phyloP scores from a whole-genome alignment of 2,113 vertebrate species.

The Nematolebias whitei region DNA sequence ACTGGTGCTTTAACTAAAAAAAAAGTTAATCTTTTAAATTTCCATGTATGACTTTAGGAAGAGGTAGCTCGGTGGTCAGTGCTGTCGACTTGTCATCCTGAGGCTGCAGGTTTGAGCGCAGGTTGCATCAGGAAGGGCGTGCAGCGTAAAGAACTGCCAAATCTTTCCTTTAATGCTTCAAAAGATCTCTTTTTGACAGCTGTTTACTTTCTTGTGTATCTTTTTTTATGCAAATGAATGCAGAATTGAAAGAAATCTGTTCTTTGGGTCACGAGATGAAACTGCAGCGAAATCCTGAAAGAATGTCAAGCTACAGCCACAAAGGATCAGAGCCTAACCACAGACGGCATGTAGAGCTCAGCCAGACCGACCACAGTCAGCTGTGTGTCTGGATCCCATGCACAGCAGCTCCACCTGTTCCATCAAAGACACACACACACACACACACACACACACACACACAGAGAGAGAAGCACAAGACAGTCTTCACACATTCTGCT shows the following conservation, averaged over 20 bases:
- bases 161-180: too few relatives aligned
- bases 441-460: too few relatives aligned
- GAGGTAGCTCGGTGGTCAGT: too few relatives aligned
- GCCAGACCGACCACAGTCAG: slow-evolving; percentile 56
- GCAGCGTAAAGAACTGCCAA: too few relatives aligned
- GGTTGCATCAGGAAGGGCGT: too few relatives aligned
- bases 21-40: too few relatives aligned
- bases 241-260: neutral
- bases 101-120: too few relatives aligned
- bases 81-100: too few relatives aligned
- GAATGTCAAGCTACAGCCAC: slow-evolving; percentile 30
- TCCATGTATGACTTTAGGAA: too few relatives aligned
- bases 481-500: slow-evolving; percentile 26
- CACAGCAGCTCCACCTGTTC: slow-evolving; percentile 49
- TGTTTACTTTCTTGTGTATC: too few relatives aligned
- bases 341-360: slow-evolving; percentile 29
- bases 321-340: slow-evolving; percentile 25
- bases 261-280: neutral
- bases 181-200: too few relatives aligned
- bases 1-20: too few relatives aligned
- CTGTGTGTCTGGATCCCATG: slow-evolving; percentile 54
- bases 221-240: neutral
- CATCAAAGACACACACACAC: slow-evolving; percentile 54
- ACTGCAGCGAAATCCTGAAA: slow-evolving; percentile 13
- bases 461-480: slow-evolving; percentile 32